phyloP scores from a whole-genome alignment of 2,888 invertebrate genomes.

The Cotesia congregata region DNA sequence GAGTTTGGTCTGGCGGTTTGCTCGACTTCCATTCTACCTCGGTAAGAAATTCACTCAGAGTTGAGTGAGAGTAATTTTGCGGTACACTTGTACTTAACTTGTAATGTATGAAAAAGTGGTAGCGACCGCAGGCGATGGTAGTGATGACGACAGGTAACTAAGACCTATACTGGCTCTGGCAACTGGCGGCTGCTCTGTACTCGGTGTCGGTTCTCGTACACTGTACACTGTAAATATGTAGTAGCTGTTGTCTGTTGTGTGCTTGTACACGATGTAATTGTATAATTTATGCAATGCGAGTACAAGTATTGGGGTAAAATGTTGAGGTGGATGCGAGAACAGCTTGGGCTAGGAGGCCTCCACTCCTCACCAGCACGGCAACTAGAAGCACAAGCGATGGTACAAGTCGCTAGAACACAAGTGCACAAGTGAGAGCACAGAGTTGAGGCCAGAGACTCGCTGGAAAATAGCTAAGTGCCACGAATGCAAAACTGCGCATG shows the following conservation, averaged over 20 bases:
- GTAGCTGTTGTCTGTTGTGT: no score
- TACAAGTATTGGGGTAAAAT: background rate
- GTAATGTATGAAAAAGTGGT: slow-evolving; percentile 15
- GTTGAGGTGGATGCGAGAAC: no score
- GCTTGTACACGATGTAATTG: no score
- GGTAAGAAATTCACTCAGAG: slow-evolving; percentile 9
- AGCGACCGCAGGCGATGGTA: slow-evolving; percentile 14
- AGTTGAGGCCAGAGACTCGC: background rate
- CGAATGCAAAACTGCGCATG: slow-evolving; percentile 76
- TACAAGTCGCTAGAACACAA: background rate
- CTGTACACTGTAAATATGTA: slow-evolving; percentile 4
- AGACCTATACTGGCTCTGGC: slow-evolving; percentile 28
- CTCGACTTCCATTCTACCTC: slow-evolving; percentile 64
- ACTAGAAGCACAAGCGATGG: background rate
- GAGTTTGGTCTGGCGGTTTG: slow-evolving; percentile 58
- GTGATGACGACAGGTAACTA: slow-evolving; percentile 37
- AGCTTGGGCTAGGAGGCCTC: no score
- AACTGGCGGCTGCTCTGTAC: background rate
- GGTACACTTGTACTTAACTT: background rate
- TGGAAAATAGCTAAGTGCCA: slow-evolving; percentile 72
- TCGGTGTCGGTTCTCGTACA: background rate
- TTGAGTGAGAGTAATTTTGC: no score
- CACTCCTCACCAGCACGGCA: background rate
- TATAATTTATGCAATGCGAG: background rate
- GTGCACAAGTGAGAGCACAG: background rate